Conservation (phyloP, 2,888 invertebrate species). For the Ennomos fuscantarius region DNA sequence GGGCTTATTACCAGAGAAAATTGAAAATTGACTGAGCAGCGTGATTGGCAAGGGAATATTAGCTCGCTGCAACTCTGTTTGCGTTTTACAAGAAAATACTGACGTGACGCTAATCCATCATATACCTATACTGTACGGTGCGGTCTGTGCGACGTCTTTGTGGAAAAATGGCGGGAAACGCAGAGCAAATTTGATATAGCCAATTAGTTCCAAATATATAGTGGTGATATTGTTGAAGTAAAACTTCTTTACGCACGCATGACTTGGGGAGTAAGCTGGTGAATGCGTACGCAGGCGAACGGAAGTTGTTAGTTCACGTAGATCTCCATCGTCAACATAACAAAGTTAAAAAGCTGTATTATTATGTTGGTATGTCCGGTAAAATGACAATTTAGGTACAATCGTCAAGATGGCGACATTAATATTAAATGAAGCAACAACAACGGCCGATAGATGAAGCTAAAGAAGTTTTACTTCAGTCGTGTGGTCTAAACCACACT, state of each 20-base stretch:
- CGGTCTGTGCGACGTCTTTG: constrained; percentile 39
- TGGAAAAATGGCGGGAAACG: constrained; percentile 44
- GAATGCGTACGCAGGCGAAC: too few species aligned
- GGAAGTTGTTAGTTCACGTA: too few species aligned
- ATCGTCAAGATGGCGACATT: too few species aligned
- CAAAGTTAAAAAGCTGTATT: too few species aligned
- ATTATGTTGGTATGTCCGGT: too few species aligned
- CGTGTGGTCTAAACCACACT: too few species aligned
- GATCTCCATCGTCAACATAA: too few species aligned
- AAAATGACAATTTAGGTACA: too few species aligned
- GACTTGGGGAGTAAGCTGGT: too few species aligned
- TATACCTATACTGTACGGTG: constrained; percentile 35
- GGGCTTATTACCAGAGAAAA: constrained; percentile 81
- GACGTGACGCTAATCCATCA: constrained; percentile 82
- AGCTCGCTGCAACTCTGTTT: constrained; percentile 75
- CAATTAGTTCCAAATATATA: constrained; percentile 30
- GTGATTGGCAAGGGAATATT: constrained; percentile 84
- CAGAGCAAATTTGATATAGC: constrained; percentile 35
- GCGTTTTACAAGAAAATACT: constrained; percentile 68
- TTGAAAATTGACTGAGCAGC: constrained; percentile 81
- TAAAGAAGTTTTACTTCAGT: too few species aligned
- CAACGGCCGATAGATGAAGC: constrained; percentile 29
- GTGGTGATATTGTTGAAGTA: constrained; percentile 4
- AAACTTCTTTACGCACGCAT: too few species aligned
- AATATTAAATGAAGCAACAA: too few species aligned